A percentile compares a stretch with the other conserved stretches of the same genome.
Evolutionary conservation across 2,113 vertebrate species (phyloP).

Genomic region (Dasyornis broadbenti): DNA sequence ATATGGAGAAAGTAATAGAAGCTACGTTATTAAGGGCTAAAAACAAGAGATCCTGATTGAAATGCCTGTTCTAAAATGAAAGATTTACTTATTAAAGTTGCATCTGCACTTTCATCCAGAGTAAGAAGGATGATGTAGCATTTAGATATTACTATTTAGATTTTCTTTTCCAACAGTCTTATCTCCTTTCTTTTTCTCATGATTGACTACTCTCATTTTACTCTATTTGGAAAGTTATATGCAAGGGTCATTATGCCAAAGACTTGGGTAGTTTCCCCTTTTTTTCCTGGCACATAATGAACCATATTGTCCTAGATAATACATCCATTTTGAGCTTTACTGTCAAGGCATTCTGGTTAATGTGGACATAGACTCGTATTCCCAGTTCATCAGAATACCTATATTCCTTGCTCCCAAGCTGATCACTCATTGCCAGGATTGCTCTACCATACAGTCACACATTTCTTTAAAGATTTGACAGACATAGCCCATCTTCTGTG

Average conservation of each 20-base stretch:
- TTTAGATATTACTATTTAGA: background rate
- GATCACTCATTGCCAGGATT: background rate
- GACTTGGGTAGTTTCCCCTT: background rate
- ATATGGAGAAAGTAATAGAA: background rate
- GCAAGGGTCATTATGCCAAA: background rate
- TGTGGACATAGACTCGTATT: background rate
- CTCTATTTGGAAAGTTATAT: background rate
- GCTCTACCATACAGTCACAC: background rate
- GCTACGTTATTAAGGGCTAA: background rate
- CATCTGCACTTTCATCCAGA: background rate
- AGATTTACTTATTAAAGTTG: background rate
- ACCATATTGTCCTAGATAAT: background rate
- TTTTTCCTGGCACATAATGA: background rate
- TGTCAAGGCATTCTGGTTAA: background rate
- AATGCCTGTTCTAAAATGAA: background rate
- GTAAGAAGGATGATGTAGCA: background rate
- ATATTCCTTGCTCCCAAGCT: background rate
- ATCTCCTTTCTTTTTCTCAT: background rate
- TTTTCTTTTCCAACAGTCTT: background rate
- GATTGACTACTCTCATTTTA: background rate
- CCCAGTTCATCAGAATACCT: background rate
- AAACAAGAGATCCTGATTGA: background rate
- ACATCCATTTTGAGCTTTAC: background rate
- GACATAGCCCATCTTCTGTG: background rate
- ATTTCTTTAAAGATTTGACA: background rate